These are phyloP conservation scores for Sebastes reedi DNA, from an alignment of 2,797 vertebrate genomes.

Conservation along the genomic window DNA sequence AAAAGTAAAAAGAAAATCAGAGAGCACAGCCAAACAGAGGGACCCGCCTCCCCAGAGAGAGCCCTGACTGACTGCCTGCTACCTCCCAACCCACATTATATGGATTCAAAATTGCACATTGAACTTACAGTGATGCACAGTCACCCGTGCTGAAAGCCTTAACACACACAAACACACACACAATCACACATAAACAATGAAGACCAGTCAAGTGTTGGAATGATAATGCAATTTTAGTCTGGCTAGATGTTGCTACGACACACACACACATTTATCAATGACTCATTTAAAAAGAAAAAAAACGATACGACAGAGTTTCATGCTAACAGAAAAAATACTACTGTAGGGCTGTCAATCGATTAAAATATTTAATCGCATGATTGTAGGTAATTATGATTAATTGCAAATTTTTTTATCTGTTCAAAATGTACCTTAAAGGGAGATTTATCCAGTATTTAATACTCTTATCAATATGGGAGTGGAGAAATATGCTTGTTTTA, in stretches of 20 bases:
- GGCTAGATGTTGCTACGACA: too few species aligned
- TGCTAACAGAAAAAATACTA: not conserved
- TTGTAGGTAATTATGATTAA: too few species aligned
- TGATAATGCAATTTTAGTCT: too few species aligned
- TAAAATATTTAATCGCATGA: too few species aligned
- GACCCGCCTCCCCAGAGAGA: slow-evolving; percentile 45
- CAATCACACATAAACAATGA: not conserved
- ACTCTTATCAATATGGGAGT: too few species aligned
- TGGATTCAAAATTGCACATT: not conserved
- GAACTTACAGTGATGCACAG: not conserved
- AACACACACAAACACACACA: slow-evolving; percentile 1
- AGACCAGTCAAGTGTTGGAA: slow-evolving; percentile 10
- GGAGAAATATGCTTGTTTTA: too few species aligned
- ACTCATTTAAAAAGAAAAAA: not conserved
- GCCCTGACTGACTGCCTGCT: slow-evolving; percentile 36
- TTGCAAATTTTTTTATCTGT: too few species aligned
- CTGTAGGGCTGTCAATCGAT: too few species aligned
- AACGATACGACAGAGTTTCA: not conserved
- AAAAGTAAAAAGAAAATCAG: slow-evolving; percentile 46
- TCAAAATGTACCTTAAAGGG: too few species aligned
- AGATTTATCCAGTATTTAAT: too few species aligned
- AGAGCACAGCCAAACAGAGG: slow-evolving; percentile 40
- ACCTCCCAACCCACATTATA: not conserved
- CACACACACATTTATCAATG: not conserved
- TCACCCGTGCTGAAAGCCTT: not conserved